These are phyloP conservation scores for Loris lydekkerianus DNA, from an alignment of 2,797 vertebrate genomes.

Conservation along the genomic window DNA sequence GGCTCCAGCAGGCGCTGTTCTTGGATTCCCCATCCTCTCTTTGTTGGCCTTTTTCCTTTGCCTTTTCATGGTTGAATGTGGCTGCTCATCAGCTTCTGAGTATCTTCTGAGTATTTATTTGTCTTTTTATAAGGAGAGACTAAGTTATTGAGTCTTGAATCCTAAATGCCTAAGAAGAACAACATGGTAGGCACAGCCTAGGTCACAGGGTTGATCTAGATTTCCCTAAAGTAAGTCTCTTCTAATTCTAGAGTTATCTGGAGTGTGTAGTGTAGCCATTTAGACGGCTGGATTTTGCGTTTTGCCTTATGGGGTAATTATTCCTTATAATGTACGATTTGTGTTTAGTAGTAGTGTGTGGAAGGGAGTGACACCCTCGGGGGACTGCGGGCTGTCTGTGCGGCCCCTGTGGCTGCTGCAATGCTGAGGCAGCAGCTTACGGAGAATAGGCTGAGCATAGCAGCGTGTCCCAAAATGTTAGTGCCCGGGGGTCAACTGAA, in stretches of 20 bases:
- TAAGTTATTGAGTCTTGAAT: slow-evolving; percentile 16
- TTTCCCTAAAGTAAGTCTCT: neutral
- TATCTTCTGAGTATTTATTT: neutral
- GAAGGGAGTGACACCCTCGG: neutral
- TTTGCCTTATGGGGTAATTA: neutral
- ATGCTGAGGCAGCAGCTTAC: neutral
- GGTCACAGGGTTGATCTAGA: neutral
- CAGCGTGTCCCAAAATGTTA: neutral
- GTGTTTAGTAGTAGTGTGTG: neutral
- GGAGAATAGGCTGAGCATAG: neutral
- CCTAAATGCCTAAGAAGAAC: slow-evolving; percentile 1
- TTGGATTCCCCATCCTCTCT: neutral
- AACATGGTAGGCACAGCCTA: neutral
- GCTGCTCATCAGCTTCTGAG: slow-evolving; percentile 18
- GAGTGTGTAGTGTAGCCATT: neutral
- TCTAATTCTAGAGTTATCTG: slow-evolving; percentile 27
- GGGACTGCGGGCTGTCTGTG: neutral
- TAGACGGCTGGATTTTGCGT: slow-evolving; percentile 24
- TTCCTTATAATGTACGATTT: slow-evolving; percentile 16
- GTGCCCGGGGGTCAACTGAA: neutral
- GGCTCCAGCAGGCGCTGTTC: slow-evolving; percentile 2
- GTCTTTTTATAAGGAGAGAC: neutral
- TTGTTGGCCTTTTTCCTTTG: neutral
- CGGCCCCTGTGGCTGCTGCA: neutral
- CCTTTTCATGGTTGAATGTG: slow-evolving; percentile 14